These are phyloP conservation scores for Benthosema pterotum DNA, from an alignment of 2,797 vertebrate genomes.

Conservation along the genomic window DNA sequence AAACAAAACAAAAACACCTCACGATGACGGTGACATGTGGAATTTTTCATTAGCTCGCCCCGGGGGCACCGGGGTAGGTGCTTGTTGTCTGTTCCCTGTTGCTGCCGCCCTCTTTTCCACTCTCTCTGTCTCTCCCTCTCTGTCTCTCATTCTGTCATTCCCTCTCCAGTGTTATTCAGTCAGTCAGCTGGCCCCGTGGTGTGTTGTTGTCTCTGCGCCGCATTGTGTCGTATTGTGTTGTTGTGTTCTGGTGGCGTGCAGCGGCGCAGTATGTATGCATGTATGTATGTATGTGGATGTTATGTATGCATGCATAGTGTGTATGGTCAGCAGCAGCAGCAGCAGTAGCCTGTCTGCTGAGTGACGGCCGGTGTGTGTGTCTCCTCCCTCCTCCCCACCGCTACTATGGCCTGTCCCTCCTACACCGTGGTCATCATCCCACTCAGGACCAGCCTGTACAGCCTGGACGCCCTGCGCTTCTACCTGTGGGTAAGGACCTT, in stretches of 20 bases:
- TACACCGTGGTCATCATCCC: slow-evolving; percentile 85
- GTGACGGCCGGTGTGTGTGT: slow-evolving; percentile 27
- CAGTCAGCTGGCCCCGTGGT: slow-evolving; percentile 24
- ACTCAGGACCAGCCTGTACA: slow-evolving; percentile 77
- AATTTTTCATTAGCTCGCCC: slow-evolving; percentile 77
- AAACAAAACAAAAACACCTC: slow-evolving; percentile 6
- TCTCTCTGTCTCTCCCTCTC: neutral
- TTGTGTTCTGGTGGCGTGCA: neutral
- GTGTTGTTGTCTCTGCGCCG: no score
- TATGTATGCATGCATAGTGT: slow-evolving; percentile 47
- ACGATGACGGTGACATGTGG: slow-evolving; percentile 74
- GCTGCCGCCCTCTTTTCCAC: slow-evolving; percentile 5
- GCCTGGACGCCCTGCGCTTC: slow-evolving; percentile 80
- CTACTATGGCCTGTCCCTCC: slow-evolving; percentile 77
- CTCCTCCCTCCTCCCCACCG: slow-evolving; percentile 32
- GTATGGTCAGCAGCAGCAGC: no score
- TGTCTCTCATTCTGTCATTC: slow-evolving; percentile 2
- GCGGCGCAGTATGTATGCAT: slow-evolving; percentile 29
- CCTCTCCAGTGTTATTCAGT: slow-evolving; percentile 39
- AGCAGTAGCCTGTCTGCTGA: slow-evolving; percentile 14
- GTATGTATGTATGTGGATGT: slow-evolving; percentile 40
- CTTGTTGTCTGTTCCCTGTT: slow-evolving; percentile 31
- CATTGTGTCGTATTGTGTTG: no score
- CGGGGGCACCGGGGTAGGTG: slow-evolving; percentile 50
- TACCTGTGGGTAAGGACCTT: slow-evolving; percentile 80